A percentile compares a stretch with the other conserved stretches of the same genome.
Evolutionary conservation across 2,113 vertebrate genomes (phyloP).

Genomic region (Lophius piscatorius): DNA sequence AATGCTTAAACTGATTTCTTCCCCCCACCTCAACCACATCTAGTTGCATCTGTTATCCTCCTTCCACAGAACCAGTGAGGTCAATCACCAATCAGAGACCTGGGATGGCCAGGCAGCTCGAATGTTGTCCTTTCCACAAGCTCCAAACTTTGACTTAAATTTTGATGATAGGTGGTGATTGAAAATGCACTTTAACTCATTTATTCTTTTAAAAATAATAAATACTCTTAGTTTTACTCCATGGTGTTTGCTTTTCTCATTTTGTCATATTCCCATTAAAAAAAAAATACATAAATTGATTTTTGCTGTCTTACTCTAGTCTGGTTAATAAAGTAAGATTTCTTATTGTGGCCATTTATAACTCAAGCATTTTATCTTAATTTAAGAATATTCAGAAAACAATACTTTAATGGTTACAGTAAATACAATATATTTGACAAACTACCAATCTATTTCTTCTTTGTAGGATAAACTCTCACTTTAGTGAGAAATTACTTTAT

Average conservation of each 20-base stretch:
- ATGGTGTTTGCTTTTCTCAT: not conserved
- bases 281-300: not conserved
- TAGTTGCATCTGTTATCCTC: too few relatives aligned
- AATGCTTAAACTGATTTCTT: too few relatives aligned
- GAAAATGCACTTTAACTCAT: not conserved
- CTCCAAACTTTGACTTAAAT: conserved; percentile 38
- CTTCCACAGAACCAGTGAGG: conserved; percentile 36
- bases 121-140: not conserved
- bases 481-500: too few relatives aligned
- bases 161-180: not conserved
- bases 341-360: too few relatives aligned
- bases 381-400: too few relatives aligned
- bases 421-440: too few relatives aligned
- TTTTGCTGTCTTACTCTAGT: not conserved
- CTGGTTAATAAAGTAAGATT: not conserved
- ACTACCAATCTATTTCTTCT: too few relatives aligned
- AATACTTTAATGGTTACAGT: too few relatives aligned
- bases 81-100: conserved; percentile 10
- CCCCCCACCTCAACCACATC: too few relatives aligned
- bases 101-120: conserved; percentile 7
- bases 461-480: too few relatives aligned
- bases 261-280: not conserved
- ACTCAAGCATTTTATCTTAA: too few relatives aligned
- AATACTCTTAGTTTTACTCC: not conserved
- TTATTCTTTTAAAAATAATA: conserved; percentile 36